Evolutionary conservation across 92 coral and sea anemone species (phyloP), one percentile per base, ranked within the genome.

Genomic region (Chrysogorgia sp.): DNA sequence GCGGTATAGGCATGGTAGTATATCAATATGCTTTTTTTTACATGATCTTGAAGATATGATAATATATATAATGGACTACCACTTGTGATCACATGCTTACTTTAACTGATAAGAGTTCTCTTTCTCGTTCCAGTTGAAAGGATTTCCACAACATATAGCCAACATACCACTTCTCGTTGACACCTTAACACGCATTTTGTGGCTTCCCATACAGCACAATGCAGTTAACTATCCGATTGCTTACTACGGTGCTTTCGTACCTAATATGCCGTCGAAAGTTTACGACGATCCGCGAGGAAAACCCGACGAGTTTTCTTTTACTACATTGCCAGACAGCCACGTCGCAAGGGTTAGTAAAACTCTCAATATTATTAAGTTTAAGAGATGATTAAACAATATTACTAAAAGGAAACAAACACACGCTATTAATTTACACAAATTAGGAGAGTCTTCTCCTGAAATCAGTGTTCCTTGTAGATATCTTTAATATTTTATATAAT

Each of bases 221-320:
- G 97, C 97, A 3, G 99, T 91, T 0, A 96, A 96, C 85, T 96
- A 91, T 56, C 97, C 99, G n/a, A 90, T 96, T 71, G 70, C 91
- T 26, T 86, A 88, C 34, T 96, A 96, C 84, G 99, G 97, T 10
- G 94, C 90, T 45, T 96, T 88, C 86, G 90, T 91, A 9, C 99
- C 99, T 31, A 96, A 87, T 49, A 96, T 89, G 97, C 99, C 99
- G 3, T 80, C 97, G 79, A 96, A 89, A 83, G 67, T 96, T 71
- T 96, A 96, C 82, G 96, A 96, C 64, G 99, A 96, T 74, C 64
- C 61, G 7, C 86, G 97, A 75, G 91, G 86, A 20, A 70, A 90
- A 7, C 58, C 58, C 74, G 90, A 87, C 55, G 77, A 63, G 48
- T 96, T 89, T 47, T 79, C 79, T 41, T 30, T 90, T 23, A 69